A percentile compares a stretch with the other conserved stretches of the same genome.
phyloP scores from a whole-genome alignment of 2,888 invertebrate genomes.

The Limnephilus auricula region DNA sequence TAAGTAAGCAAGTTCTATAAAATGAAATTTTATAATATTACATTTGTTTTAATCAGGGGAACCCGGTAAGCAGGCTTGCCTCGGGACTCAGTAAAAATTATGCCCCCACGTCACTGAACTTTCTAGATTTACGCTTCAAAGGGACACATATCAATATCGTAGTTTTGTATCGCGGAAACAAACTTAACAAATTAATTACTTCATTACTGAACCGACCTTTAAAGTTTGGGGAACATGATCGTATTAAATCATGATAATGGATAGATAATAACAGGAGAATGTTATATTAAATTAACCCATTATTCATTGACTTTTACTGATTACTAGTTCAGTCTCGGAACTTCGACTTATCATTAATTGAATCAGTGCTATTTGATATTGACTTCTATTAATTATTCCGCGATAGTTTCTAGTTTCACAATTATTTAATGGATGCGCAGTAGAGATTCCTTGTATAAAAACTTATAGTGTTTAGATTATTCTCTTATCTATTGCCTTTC shows the following conservation, averaged over 20 bases:
- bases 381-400: not conserved
- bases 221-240: not conserved
- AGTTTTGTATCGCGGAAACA: not conserved
- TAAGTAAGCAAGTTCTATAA: not conserved
- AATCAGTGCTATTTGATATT: not conserved
- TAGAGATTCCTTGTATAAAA: not conserved
- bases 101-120: not conserved
- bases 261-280: not conserved
- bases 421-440: not conserved
- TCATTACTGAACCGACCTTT: not conserved
- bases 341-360: not conserved
- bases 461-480: not conserved
- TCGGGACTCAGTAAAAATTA: not conserved
- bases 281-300: not conserved
- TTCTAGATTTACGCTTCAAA: not conserved
- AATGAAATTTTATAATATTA: not conserved
- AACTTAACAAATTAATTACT: not conserved
- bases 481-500: not conserved
- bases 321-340: not conserved
- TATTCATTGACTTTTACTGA: not conserved
- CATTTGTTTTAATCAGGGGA: not conserved
- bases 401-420: not conserved
- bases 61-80: not conserved
- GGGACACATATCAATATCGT: not conserved
- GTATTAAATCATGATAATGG: not conserved